Conservation (phyloP, 2,888 invertebrate genomes). For the Eupeodes latifasciatus region DNA sequence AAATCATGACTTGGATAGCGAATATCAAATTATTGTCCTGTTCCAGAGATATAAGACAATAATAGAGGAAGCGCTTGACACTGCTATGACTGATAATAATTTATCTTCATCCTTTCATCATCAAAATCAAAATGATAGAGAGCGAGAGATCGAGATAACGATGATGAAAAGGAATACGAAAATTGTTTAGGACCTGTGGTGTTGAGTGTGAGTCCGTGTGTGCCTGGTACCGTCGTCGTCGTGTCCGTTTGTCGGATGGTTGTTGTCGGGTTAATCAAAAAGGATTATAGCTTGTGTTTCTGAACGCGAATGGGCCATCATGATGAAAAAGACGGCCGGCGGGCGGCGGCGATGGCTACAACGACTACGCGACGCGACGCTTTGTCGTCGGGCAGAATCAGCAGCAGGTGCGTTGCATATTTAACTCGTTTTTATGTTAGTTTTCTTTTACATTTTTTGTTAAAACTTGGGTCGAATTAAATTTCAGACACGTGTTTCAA, state of each 20-base stretch:
- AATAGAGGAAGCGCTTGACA: conserved; percentile 6
- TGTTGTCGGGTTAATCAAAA: conserved; percentile 62
- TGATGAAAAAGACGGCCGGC: conserved; percentile 2
- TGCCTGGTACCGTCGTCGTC: neutral
- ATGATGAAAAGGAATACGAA: conserved; percentile 42
- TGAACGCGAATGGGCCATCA: neutral
- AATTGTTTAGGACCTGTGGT: conserved; percentile 26
- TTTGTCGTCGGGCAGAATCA: conserved; percentile 22
- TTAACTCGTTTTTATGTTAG: conserved; percentile 57
- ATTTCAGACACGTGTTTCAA: conserved; percentile 71
- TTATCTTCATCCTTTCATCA: conserved; percentile 64
- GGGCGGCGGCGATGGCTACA: neutral
- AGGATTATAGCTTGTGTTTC: conserved; percentile 59
- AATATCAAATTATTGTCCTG: conserved; percentile 53
- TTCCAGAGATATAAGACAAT: neutral
- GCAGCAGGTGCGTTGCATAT: conserved; percentile 72
- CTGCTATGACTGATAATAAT: conserved; percentile 56
- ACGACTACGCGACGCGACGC: conserved; percentile 18
- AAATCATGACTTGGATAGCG: conserved; percentile 24
- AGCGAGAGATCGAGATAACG: conserved; percentile 14
- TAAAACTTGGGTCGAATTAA: conserved; percentile 42
- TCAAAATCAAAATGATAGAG: conserved; percentile 15
- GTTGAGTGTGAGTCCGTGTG: neutral
- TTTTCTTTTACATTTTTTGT: neutral
- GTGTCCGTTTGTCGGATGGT: conserved; percentile 7